phyloP scores from a whole-genome alignment of 2,113 vertebrate species.

The Trichechus manatus region DNA sequence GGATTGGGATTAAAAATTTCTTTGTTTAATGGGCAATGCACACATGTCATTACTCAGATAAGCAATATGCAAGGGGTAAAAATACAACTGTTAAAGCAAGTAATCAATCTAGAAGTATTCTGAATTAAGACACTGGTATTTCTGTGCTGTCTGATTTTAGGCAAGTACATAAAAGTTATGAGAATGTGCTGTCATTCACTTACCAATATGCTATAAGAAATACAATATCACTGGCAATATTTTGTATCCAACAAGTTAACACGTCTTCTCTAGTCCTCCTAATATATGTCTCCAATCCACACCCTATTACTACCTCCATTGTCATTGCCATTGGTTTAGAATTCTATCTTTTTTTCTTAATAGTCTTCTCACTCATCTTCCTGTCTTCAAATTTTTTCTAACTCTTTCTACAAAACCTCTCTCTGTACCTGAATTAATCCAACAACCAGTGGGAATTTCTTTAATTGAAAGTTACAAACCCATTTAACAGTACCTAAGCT shows the following conservation, averaged over 20 bases:
- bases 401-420: not conserved
- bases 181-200: not conserved
- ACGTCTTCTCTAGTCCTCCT: not conserved
- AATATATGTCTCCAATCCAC: not conserved
- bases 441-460: not conserved
- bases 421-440: not conserved
- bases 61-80: not conserved
- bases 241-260: not conserved
- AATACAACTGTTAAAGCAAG: not conserved
- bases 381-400: not conserved
- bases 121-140: not conserved
- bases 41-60: slow-evolving; percentile 21
- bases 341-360: not conserved
- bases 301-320: not conserved
- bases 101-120: not conserved
- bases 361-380: not conserved
- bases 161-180: not conserved
- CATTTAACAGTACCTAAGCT: not conserved
- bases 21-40: slow-evolving; percentile 69
- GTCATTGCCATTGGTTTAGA: not conserved
- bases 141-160: not conserved
- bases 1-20: slow-evolving; percentile 74
- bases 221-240: not conserved
- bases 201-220: not conserved
- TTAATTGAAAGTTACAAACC: slow-evolving; percentile 9